Percentiles rank a stretch among this genome's conserved stretches.
Conservation (phyloP, 2,888 invertebrate genomes). For the Ormyrus labotus region DNA sequence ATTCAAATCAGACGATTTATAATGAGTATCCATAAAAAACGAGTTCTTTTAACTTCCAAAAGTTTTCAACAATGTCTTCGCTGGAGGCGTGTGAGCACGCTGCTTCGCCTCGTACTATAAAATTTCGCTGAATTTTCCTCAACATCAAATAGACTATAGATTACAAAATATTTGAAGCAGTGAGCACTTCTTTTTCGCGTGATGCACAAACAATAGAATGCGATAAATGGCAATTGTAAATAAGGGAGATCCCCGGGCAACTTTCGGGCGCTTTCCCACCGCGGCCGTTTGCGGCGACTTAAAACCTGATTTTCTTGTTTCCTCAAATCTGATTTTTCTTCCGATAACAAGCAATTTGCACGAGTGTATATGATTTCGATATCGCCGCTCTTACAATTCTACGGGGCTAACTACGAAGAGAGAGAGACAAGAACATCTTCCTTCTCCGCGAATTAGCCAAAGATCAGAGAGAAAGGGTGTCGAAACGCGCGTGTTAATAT, state of each 20-base stretch:
- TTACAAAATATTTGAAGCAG: conserved; percentile 20
- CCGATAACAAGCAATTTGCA: conserved; percentile 26
- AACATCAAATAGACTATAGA: not conserved
- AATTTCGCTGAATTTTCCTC: conserved; percentile 7
- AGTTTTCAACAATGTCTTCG: conserved; percentile 13
- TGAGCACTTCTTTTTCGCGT: not conserved
- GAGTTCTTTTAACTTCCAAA: not conserved
- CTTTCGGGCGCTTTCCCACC: conserved; percentile 25
- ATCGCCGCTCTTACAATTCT: conserved; percentile 10
- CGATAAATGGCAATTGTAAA: too few relatives aligned
- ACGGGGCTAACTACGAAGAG: conserved; percentile 25
- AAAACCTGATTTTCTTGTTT: not conserved
- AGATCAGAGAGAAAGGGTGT: conserved; percentile 29
- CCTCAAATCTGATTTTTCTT: conserved; percentile 8
- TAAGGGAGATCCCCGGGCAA: not conserved
- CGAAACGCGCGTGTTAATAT: conserved; percentile 17
- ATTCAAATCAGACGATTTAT: conserved; percentile 17
- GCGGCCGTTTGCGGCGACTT: not conserved
- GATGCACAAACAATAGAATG: not conserved
- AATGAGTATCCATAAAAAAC: conserved; percentile 21
- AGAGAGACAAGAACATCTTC: not conserved
- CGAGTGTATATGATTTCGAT: not conserved
- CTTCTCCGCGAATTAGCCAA: conserved; percentile 15
- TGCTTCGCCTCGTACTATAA: not conserved
- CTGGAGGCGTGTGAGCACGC: not conserved